Evolutionary conservation across 2,113 vertebrate genomes (phyloP), one percentile per base, ranked within the genome.

Genomic region (Microcebus tavaratra): DNA sequence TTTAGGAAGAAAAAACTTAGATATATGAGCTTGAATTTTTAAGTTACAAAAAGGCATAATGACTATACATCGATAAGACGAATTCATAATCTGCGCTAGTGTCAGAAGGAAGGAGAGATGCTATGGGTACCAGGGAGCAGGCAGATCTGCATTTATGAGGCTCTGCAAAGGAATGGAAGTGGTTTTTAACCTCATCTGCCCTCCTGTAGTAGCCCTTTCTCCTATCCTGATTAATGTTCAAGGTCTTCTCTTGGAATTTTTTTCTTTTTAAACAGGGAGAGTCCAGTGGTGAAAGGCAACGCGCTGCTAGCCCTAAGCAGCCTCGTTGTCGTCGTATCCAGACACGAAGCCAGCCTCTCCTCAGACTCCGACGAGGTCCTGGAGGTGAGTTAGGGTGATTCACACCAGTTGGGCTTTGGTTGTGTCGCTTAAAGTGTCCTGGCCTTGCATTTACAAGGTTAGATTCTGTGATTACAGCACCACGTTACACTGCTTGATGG

Each of bases 211-310:
- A 80, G 70, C 1, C 0, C 36, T 63, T 96, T 85, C 67, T 20
- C 21, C 94, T 92, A 36, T 73, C 14, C 95, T 79, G 14, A 67
- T n/a, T 78, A 53, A 67, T 72, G 29, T 75, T 21, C 63, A 59
- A 59, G 84, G 36, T 91, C 36, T 25, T 89, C 48, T 89, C 67
- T 81, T 78, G 70, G 39, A 36, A 83, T 80, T 82, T 78, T 97
- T 86, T 39, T 87, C 4, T 95, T 97, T 93, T 94, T 93, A 53
- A 97, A 89, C 98, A 99, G 99, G 98, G 99, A 99, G 89, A 99
- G 99, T 96, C 99, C 99, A 3, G 99, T 99, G 70, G 99, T 99
- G 53, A 99, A 99, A 98, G 99, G 99, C 25, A 99, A 99, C 90
- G 99, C 99, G 21, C 98, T 99, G 72, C 97, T 99, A 91, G 99